Conservation (phyloP, 1,140 invertebrate genomes). For the Drosophila bocki region DNA sequence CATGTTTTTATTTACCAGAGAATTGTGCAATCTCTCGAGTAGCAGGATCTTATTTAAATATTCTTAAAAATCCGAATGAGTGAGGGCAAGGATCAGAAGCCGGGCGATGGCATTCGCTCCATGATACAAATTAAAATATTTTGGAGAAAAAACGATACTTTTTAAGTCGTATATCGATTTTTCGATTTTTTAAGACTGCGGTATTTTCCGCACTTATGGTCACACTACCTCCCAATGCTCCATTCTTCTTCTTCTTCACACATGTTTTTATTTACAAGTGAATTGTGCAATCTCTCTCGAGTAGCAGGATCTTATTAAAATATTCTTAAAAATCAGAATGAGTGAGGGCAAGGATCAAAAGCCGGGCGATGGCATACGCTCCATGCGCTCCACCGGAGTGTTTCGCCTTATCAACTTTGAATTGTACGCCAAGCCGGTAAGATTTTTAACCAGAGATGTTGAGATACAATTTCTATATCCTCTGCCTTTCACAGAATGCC, state of each 20-base stretch:
- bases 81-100: slow-evolving; percentile 70
- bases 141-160: too few species aligned
- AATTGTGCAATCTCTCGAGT: slow-evolving; percentile 56
- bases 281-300: slow-evolving; percentile 60
- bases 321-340: slow-evolving; percentile 28
- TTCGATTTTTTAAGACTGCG: neutral
- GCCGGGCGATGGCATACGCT: slow-evolving; percentile 92
- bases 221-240: slow-evolving; percentile 10
- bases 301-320: neutral
- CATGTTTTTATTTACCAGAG: slow-evolving; percentile 50
- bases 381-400: slow-evolving; percentile 88
- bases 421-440: slow-evolving; percentile 92
- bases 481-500: slow-evolving; percentile 88
- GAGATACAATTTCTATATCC: neutral
- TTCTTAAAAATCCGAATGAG: slow-evolving; percentile 33
- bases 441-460: neutral
- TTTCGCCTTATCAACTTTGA: slow-evolving; percentile 93
- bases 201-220: slow-evolving; percentile 6
- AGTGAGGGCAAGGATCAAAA: slow-evolving; percentile 40
- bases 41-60: neutral
- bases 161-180: too few species aligned
- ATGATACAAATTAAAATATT: too few species aligned
- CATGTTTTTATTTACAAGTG: slow-evolving; percentile 50
- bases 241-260: slow-evolving; percentile 23
- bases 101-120: slow-evolving; percentile 92